phyloP scores from a whole-genome alignment of 1,140 invertebrate species.

The Argopecten irradians region DNA sequence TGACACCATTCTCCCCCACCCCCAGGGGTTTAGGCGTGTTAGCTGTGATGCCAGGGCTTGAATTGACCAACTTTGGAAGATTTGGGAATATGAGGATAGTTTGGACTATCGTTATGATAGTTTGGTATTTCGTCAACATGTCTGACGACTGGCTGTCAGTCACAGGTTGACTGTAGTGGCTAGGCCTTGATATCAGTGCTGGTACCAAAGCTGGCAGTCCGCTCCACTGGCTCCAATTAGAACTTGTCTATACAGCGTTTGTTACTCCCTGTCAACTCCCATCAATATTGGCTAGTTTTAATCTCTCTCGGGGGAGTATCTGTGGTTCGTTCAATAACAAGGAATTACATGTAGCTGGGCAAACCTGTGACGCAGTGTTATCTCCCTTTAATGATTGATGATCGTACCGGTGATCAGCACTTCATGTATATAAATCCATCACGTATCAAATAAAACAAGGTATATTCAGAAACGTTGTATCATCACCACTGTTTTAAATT shows the following conservation, averaged over 20 bases:
- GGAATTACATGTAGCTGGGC: conserved; percentile 11
- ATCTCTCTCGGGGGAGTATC: not conserved
- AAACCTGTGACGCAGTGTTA: not conserved
- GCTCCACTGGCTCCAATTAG: conserved; percentile 7
- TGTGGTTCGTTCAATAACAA: not conserved
- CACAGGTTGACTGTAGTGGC: not conserved
- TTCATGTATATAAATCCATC: no score
- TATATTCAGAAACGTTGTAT: no score
- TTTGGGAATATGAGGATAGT: not conserved
- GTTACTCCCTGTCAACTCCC: conserved; percentile 8
- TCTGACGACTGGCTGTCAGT: not conserved
- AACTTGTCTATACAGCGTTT: not conserved
- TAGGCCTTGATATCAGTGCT: not conserved
- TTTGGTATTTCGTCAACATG: not conserved
- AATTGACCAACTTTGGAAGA: not conserved
- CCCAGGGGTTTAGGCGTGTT: not conserved
- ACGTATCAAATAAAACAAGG: no score
- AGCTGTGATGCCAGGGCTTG: not conserved
- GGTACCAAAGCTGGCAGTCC: not conserved
- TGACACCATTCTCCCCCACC: not conserved
- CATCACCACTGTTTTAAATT: no score
- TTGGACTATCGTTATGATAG: not conserved
- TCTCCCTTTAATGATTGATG: not conserved
- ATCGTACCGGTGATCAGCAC: not conserved
- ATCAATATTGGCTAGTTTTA: conserved; percentile 9